Base-by-base conservation (phyloP, 2,888 invertebrate species). In the Tetranychus piercei region DNA sequence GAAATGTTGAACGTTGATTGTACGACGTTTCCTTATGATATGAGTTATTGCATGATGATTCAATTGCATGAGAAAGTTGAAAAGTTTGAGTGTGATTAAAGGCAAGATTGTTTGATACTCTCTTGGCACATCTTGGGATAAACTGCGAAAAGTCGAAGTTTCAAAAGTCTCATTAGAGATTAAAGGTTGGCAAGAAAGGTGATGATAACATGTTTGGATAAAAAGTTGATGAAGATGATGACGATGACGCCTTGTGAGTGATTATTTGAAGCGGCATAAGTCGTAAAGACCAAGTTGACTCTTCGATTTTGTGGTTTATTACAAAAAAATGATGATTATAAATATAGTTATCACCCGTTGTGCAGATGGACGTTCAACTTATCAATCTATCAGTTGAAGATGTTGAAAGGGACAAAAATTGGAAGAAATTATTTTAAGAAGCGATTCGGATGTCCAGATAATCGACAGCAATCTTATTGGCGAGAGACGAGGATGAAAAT, bases 141-240 rank as follows among this genome's bases (percentile, higher is more conserved):
- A 55, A 55, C 11, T 15, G 55, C 34, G 15, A 55, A 55, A 55
- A 55, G 11, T 55, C 11, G 55, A 55, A 55, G 55, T 15, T 55
- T 55, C 11, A 34, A 34, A 34, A 34, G 20, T 66, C 66, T 18
- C 18, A 69, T 20, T 18, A 69, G 69, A 69, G 69, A 69, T 5
- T 20, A 23, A 22, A 22, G 20, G 69, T 22, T n/a, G 23, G 69
- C 20, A 69, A 69, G 34, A 22, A 7, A 15, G 55, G 15, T 18
- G 11, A 69, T 9, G 69, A 6, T 20, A 20, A 9, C 66, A 66
- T 7, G 11, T 66, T 66, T n/a, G n/a, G 65, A n/a, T 66, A 23
- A 69, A 69, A 6, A 22, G 69, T 11, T 69, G 69, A 69, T 69
- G 69, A 69, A 69, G 69, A 69, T 23, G 69, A 69, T 7, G 69